phyloP scores from a whole-genome alignment of 2,888 invertebrate genomes.

The Papilio demoleus region DNA sequence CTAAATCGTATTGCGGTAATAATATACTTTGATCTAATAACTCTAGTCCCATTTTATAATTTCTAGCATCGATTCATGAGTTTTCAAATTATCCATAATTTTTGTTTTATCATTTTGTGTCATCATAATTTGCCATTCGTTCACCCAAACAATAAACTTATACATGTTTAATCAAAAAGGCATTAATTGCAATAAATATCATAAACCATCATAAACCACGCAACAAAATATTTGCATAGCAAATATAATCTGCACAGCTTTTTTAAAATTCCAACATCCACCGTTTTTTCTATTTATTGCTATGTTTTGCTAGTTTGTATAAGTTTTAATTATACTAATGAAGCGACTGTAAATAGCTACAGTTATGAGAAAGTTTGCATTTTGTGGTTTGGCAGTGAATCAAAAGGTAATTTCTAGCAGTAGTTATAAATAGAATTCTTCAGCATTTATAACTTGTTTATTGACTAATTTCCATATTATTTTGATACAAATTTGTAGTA shows the following conservation, averaged over 20 bases:
- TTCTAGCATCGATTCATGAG: neutral
- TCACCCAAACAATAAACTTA: neutral
- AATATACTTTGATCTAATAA: neutral
- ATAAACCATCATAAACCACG: neutral
- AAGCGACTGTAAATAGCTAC: slow-evolving; percentile 5
- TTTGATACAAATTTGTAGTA: neutral
- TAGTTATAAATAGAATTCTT: slow-evolving; percentile 27
- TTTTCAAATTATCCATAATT: neutral
- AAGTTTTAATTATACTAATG: slow-evolving; percentile 2
- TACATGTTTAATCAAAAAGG: neutral
- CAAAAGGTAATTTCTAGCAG: slow-evolving; percentile 15
- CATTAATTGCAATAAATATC: neutral
- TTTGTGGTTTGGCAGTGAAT: slow-evolving; percentile 30
- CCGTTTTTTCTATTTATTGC: neutral
- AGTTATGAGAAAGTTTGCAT: neutral
- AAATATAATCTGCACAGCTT: neutral
- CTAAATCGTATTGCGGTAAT: neutral
- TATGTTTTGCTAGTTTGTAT: slow-evolving; percentile 2
- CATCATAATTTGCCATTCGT: neutral
- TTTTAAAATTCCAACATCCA: neutral
- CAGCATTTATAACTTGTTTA: neutral
- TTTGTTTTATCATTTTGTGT: neutral
- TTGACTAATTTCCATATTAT: neutral
- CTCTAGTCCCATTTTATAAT: neutral
- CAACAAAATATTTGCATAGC: neutral